Conservation (phyloP, 2,888 invertebrate genomes). For the Ophonus ardosiacus region DNA sequence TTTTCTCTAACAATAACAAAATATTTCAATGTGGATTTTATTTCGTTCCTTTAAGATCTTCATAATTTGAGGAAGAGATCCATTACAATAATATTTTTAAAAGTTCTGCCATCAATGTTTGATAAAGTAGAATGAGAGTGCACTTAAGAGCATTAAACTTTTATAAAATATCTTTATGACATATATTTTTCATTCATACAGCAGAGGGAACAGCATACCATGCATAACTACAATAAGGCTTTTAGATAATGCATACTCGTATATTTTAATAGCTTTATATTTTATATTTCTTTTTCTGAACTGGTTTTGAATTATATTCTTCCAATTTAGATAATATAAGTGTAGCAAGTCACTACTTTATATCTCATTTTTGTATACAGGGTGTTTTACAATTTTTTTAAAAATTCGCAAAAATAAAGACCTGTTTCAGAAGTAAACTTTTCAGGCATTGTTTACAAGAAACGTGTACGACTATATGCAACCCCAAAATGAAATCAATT, state of each 20-base stretch:
- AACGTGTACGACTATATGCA: too few species aligned
- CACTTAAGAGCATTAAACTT: conserved; percentile 54
- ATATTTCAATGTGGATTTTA: too few species aligned
- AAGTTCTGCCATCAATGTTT: conserved; percentile 38
- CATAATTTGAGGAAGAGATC: neutral
- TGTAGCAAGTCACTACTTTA: neutral
- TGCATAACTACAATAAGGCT: conserved; percentile 49
- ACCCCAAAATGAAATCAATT: too few species aligned
- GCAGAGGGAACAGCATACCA: conserved; percentile 39
- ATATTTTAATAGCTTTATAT: conserved; percentile 4
- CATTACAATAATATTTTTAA: neutral
- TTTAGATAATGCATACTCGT: conserved; percentile 26
- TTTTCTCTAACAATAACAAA: too few species aligned
- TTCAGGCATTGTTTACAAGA: too few species aligned
- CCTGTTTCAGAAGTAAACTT: too few species aligned
- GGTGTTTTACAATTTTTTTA: neutral
- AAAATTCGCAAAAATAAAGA: too few species aligned
- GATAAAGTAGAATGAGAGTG: conserved; percentile 52
- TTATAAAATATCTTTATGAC: conserved; percentile 56
- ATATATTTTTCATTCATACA: conserved; percentile 29
- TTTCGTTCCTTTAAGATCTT: neutral
- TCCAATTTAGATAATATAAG: neutral
- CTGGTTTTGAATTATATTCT: conserved; percentile 22
- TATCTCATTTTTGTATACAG: neutral
- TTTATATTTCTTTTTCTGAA: conserved; percentile 12